Conservation (phyloP, 2,888 invertebrate species). For the Dicroscelio sp. region DNA sequence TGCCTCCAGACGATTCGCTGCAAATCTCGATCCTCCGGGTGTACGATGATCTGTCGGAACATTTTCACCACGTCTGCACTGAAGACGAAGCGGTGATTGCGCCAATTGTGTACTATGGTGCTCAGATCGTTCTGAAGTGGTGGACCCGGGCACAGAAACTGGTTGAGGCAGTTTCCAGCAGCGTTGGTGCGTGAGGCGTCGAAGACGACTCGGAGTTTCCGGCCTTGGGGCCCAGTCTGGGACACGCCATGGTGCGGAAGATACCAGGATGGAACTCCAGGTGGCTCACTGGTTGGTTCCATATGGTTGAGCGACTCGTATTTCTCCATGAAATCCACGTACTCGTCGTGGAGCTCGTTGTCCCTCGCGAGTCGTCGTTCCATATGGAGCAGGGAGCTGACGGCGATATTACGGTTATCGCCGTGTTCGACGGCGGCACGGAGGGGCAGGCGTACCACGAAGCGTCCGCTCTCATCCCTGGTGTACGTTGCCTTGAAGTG, state of each 20-base stretch:
- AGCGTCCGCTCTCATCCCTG: not conserved
- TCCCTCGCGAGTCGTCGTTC: not conserved
- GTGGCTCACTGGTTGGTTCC: too few species aligned
- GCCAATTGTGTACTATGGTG: too few species aligned
- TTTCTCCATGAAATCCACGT: too few species aligned
- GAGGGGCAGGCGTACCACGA: not conserved
- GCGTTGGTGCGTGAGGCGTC: not conserved
- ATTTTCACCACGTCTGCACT: constrained; percentile 5
- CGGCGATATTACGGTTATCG: not conserved
- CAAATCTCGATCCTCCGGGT: not conserved
- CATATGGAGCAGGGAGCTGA: not conserved
- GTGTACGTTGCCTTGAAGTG: not conserved
- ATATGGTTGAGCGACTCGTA: too few species aligned
- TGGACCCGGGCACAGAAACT: not conserved
- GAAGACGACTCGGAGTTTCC: constrained; percentile 6
- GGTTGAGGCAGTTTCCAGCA: not conserved
- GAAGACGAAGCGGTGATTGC: constrained; percentile 1
- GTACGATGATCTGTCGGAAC: not conserved
- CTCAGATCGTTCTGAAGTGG: constrained; percentile 21
- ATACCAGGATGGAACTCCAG: not conserved
- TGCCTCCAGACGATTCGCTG: constrained; percentile 8
- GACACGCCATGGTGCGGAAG: constrained; percentile 7
- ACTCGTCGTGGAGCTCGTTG: too few species aligned
- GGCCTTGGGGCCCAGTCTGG: not conserved
- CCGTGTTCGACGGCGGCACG: not conserved